Evolutionary conservation across 2,888 invertebrate genomes (phyloP).

Genomic region (Abrostola triplasia): DNA sequence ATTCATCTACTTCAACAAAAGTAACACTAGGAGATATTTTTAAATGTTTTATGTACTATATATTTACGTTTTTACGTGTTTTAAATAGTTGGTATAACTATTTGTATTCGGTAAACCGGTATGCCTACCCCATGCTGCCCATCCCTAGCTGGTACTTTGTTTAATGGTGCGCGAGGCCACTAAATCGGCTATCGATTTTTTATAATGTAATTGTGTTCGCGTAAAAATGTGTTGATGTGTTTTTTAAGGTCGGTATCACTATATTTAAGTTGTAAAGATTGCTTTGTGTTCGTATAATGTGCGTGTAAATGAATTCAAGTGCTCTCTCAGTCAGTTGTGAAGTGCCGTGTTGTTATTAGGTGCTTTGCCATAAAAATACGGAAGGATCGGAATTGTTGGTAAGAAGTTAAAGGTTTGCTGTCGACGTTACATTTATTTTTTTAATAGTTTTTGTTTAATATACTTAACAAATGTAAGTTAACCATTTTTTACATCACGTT

Average conservation of each 20-base stretch:
- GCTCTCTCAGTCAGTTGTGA: neutral
- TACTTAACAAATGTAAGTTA: too few species aligned
- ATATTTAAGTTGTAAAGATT: slow-evolving; percentile 30
- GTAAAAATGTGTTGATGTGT: slow-evolving; percentile 54
- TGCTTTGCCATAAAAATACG: neutral
- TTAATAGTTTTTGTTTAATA: too few species aligned
- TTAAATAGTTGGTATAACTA: neutral
- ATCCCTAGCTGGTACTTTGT: slow-evolving; percentile 48
- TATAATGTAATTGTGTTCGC: slow-evolving; percentile 58
- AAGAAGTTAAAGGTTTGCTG: too few species aligned
- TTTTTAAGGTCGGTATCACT: slow-evolving; percentile 46
- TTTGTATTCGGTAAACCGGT: neutral
- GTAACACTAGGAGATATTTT: too few species aligned
- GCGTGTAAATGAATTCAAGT: slow-evolving; percentile 26
- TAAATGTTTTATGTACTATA: too few species aligned
- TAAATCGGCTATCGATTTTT: slow-evolving; percentile 68
- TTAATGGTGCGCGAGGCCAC: slow-evolving; percentile 68
- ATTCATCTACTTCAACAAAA: too few species aligned
- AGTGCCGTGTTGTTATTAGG: slow-evolving; percentile 1
- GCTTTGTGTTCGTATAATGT: slow-evolving; percentile 28
- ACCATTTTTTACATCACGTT: too few species aligned
- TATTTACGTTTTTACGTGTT: neutral
- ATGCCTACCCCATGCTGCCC: neutral
- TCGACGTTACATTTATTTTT: too few species aligned
- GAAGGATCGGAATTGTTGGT: too few species aligned